phyloP scores from a whole-genome alignment of 2,888 invertebrate genomes.

The Leptinotarsa haldemani region DNA sequence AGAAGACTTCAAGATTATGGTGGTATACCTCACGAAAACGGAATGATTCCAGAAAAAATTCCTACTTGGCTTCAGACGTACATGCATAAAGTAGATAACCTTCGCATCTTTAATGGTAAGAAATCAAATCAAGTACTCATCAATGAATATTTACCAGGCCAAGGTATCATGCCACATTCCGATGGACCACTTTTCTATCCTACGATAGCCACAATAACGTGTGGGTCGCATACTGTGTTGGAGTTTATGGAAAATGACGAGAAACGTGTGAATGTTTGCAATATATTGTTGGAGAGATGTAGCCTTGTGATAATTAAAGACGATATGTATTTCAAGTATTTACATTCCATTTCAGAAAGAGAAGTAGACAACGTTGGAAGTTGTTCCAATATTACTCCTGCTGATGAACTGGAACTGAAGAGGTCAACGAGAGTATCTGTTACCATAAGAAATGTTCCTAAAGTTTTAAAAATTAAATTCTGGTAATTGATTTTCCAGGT shows the following conservation, averaged over 20 bases:
- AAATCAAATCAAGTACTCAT: slow-evolving; percentile 93
- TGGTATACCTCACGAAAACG: slow-evolving; percentile 91
- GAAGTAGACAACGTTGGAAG: slow-evolving; percentile 74
- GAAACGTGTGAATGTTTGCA: slow-evolving; percentile 69
- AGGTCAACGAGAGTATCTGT: slow-evolving; percentile 85
- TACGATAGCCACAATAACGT: slow-evolving; percentile 90
- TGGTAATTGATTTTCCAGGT: slow-evolving; percentile 4
- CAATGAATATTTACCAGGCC: slow-evolving; percentile 93
- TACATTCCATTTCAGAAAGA: slow-evolving; percentile 88
- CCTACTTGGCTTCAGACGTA: slow-evolving; percentile 86
- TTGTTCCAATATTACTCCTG: slow-evolving; percentile 73
- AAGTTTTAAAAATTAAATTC: slow-evolving; percentile 79
- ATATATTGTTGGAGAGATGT: slow-evolving; percentile 85
- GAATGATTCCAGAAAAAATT: slow-evolving; percentile 91
- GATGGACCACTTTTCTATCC: slow-evolving; percentile 96
- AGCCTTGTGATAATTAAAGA: slow-evolving; percentile 89
- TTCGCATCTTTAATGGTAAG: slow-evolving; percentile 78
- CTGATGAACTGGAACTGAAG: slow-evolving; percentile 70
- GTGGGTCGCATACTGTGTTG: slow-evolving; percentile 91
- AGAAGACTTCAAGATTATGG: slow-evolving; percentile 98
- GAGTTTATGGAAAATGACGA: slow-evolving; percentile 78
- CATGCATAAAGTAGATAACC: slow-evolving; percentile 75
- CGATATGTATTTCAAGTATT: slow-evolving; percentile 82
- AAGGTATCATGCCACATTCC: slow-evolving; percentile 97
- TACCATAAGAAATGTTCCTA: slow-evolving; percentile 94